Conservation (phyloP, 2,888 invertebrate genomes). For the Hetaerina titia region DNA sequence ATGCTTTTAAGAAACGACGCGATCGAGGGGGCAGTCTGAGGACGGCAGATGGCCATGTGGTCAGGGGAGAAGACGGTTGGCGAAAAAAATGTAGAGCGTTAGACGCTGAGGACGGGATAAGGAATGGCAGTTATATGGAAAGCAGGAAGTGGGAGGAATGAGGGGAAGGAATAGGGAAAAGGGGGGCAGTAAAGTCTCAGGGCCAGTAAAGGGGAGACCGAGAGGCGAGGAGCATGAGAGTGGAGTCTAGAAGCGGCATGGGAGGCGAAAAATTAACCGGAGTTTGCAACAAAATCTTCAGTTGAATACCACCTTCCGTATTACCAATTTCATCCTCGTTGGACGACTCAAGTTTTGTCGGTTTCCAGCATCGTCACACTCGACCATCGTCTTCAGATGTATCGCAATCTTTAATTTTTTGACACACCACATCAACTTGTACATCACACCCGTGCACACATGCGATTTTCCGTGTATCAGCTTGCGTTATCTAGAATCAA, state of each 20-base stretch:
- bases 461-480: too few relatives aligned
- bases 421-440: too few relatives aligned
- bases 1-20: slow-evolving; percentile 51
- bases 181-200: neutral
- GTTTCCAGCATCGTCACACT: too few relatives aligned
- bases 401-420: too few relatives aligned
- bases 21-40: slow-evolving; percentile 24
- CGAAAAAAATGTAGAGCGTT: neutral
- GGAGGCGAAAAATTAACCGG: too few relatives aligned
- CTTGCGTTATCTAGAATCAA: too few relatives aligned
- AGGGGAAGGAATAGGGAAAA: neutral
- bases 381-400: too few relatives aligned
- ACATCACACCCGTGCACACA: too few relatives aligned
- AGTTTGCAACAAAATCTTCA: too few relatives aligned
- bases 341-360: too few relatives aligned
- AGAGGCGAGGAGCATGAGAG: neutral
- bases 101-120: neutral
- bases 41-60: slow-evolving; percentile 65
- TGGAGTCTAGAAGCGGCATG: neutral
- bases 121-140: slow-evolving; percentile 28
- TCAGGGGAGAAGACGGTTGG: slow-evolving; percentile 23
- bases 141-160: neutral
- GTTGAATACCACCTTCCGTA: too few relatives aligned
- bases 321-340: too few relatives aligned
- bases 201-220: neutral